Evolutionary conservation across 2,113 vertebrate genomes (phyloP), one percentile per base, ranked within the genome.

Genomic region (Chlamydotis undulata): DNA sequence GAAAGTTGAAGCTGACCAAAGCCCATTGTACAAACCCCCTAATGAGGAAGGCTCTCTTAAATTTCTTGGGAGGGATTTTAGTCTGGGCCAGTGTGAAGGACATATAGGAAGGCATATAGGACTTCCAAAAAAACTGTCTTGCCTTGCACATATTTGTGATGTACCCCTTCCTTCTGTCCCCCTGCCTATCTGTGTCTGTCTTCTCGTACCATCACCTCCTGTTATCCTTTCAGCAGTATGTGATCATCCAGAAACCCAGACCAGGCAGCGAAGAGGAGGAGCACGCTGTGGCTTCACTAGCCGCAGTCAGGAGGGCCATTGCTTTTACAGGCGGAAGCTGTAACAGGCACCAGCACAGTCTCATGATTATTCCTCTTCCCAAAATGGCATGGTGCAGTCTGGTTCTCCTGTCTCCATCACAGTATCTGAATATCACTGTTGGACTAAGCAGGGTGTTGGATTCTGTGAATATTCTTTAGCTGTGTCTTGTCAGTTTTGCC

Each of bases 401-500:
- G 52, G 10, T 89, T 70, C 89, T 80, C 47, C 33, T 78, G 19
- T 52, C 52, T 90, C 68, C 50, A 15, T 25, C 8, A 3, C 57
- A 59, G 31, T 56, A 59, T 45, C 37, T 57, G 35, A 57, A 47
- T 83, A 67, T 87, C 70, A 23, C 37, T 77, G 53, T 74, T 94
- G 88, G 59, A 81, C 14, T 14, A 79, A 77, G 60, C 63, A 75
- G 77, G 65, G 87, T 95, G 89, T 89, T 87, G 85, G 70, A 43
- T 93, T 91, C 57, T 91, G 55, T 87, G 89, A 76, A 25, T 89
- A 80, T 96, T 78, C 64, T 92, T 89, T 67, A 70, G 45, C 70
- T 94, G 55, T 57, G 57, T 85, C 88, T 94, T 82, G 85, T 88
- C 29, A 63, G 76, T 81, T 95, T 89, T 96, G 89, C 82, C 94